A percentile compares a stretch with the other conserved stretches of the same genome.
phyloP scores from a whole-genome alignment of 2,797 vertebrate species.

The Microctenopoma steveboyesi region DNA sequence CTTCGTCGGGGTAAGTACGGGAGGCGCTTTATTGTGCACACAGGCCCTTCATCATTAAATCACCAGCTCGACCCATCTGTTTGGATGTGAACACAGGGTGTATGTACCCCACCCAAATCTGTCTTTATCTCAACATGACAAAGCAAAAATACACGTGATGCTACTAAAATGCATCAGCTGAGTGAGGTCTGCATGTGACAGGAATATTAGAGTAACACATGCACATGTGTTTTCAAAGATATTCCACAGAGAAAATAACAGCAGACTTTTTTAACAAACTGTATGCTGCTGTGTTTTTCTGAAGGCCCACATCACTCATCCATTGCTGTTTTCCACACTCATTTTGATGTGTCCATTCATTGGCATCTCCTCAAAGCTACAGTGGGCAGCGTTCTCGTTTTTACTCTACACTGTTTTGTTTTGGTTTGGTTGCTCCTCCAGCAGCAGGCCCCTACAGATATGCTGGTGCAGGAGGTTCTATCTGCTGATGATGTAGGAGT shows the following conservation, averaged over 20 bases:
- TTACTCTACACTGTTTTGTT: background rate
- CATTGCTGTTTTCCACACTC: background rate
- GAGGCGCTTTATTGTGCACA: slow-evolving; percentile 62
- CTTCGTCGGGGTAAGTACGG: slow-evolving; percentile 86
- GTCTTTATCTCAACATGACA: background rate
- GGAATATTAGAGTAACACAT: background rate
- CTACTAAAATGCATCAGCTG: slow-evolving; percentile 56
- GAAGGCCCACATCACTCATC: background rate
- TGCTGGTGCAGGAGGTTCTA: background rate
- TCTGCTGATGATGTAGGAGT: background rate
- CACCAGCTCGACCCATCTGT: slow-evolving; percentile 46
- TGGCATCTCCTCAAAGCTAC: background rate
- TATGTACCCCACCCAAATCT: rapidly evolving
- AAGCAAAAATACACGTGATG: background rate
- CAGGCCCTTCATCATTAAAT: slow-evolving; percentile 74
- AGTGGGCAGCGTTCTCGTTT: background rate
- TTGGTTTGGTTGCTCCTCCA: slow-evolving; percentile 21
- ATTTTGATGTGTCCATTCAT: background rate
- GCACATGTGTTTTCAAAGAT: background rate
- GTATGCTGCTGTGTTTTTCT: background rate
- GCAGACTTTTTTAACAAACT: background rate
- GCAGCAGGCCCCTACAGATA: background rate
- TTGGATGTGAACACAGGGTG: background rate
- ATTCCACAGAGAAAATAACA: background rate
- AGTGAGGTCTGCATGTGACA: slow-evolving; percentile 1